Base-by-base conservation (phyloP, 2,113 vertebrate species). In the Hippocampus mohnikei region DNA sequence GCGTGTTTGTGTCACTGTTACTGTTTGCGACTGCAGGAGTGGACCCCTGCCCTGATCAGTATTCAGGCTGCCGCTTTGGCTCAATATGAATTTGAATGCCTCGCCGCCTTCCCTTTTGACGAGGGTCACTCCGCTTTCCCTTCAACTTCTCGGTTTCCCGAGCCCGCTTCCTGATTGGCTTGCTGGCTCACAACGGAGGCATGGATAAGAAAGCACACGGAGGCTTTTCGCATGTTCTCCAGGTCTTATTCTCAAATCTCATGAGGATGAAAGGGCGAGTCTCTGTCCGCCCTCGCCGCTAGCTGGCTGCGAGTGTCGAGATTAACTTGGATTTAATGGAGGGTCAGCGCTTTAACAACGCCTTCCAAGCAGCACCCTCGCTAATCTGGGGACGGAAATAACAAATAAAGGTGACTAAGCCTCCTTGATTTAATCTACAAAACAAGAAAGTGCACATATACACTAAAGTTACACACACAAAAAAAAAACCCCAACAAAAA, bases 51-150 rank as follows among this genome's bases (percentile, higher is more conserved):
- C 66, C 74, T 44, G 66, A 86, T 87, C 85, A 81, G 83, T 72
- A 86, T 87, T 86, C 86, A 74, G 74, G 18, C 71, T 8, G 67
- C 29, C n/a, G 68, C 82, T 73, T 69, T 40, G 3, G 74, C 78
- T 16, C 55, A 1, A 71, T 71, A 81, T 79, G 75, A 83, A 84
- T 90, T 86, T 81, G 75, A 83, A 89, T 84, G 84, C 77, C 65
- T 87, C 75, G 58, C 76, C 69, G 74, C 74, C 65, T 80, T 63
- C 29, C 73, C 82, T 79, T 86, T 86, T 90, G 87, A 87, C 77
- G 86, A 72, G 50, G 72, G 77, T 75, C 67, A 80, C 75, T 79
- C 75, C 80, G 29, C 33, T 41, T 55, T 8, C 29, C 7, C 66
- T 69, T 76, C 56, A 60, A 74, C 72, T 70, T 70, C 74, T 79